Conservation (phyloP, 1,140 invertebrate genomes). For the Meloidogyne hapla region DNA sequence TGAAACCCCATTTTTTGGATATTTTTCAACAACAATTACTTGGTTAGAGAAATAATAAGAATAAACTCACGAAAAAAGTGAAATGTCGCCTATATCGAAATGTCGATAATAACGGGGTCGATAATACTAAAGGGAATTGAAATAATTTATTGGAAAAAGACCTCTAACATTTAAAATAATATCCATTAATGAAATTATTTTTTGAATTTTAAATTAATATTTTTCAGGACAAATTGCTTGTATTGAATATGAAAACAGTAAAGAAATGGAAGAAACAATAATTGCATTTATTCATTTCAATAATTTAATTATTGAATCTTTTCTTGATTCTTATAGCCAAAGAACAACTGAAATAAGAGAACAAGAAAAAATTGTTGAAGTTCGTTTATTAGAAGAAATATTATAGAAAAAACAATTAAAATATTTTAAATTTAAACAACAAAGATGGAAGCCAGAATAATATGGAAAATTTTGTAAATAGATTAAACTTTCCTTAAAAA, state of each 20-base stretch:
- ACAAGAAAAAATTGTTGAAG: neutral
- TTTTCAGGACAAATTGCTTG: neutral
- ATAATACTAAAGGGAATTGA: no score
- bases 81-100: no score
- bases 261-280: constrained; percentile 16
- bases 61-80: no score
- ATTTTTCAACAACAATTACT: constrained; percentile 54
- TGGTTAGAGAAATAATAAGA: constrained; percentile 9
- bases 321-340: constrained; percentile 6
- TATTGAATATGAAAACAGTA: constrained; percentile 3
- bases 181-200: neutral
- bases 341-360: constrained; percentile 1
- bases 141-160: no score
- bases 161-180: neutral
- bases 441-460: no score
- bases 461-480: no score
- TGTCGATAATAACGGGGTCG: no score
- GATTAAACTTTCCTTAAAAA: no score
- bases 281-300: constrained; percentile 9
- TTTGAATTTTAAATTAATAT: neutral
- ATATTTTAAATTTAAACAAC: no score
- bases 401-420: no score
- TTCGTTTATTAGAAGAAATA: constrained; percentile 1
- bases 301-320: constrained; percentile 10
- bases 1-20: constrained; percentile 55